Conservation (phyloP, 2,888 invertebrate genomes). For the Megaustenia siamemsis region DNA sequence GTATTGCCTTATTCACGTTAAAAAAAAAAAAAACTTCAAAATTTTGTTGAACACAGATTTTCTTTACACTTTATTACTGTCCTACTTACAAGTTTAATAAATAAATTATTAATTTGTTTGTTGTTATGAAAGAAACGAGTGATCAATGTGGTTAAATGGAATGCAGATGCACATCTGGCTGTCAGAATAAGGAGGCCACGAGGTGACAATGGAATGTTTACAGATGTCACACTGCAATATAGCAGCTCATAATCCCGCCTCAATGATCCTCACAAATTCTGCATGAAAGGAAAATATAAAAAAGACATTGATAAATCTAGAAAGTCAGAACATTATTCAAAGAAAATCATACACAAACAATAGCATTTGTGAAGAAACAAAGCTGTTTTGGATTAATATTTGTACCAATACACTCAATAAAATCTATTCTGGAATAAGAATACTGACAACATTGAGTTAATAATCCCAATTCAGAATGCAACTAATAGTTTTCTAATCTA, state of each 20-base stretch:
- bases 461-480: too few relatives aligned
- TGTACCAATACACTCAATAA: too few relatives aligned
- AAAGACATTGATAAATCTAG: neutral
- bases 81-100: neutral
- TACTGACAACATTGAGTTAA: too few relatives aligned
- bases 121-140: neutral
- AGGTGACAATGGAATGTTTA: neutral
- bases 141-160: neutral
- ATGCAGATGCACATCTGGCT: neutral
- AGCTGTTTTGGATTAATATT: too few relatives aligned
- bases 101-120: neutral
- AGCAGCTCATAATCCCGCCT: slow-evolving; percentile 35
- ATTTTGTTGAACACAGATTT: too few relatives aligned
- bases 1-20: too few relatives aligned
- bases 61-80: neutral
- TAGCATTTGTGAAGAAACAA: too few relatives aligned
- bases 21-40: too few relatives aligned
- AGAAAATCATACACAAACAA: too few relatives aligned
- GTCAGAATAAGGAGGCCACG: neutral
- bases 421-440: too few relatives aligned
- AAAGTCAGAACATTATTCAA: neutral
- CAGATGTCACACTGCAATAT: neutral
- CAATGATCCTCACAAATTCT: slow-evolving; percentile 50
- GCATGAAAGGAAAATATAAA: neutral
- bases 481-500: too few relatives aligned